Evolutionary conservation across 2,113 vertebrate species (phyloP), one percentile per base, ranked within the genome.

Genomic region (Pyxicephalus adspersus): DNA sequence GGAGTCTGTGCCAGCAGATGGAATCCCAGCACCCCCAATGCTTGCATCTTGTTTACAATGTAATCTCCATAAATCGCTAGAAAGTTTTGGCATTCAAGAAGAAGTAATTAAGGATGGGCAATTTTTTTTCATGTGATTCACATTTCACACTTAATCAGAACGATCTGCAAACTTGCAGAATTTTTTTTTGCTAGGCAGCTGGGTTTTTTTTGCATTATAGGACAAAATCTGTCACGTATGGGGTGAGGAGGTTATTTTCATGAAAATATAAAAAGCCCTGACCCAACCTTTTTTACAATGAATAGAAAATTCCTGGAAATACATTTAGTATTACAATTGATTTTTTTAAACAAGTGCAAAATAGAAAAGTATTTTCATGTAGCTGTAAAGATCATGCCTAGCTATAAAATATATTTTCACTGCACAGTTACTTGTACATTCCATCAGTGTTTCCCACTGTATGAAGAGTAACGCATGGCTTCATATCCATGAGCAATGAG

Each of bases 1-100:
- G 5, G 51, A 57, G 52, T 60, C 50, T 79, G 52, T 79, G 77
- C 77, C 77, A 79, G 54, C 77, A 79, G 65, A 60, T 79, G 77
- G 64, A 79, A 79, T 68, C 77, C 77, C 77, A 57, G 64, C 76
- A 29, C 28, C 76, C 76, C 64, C 60, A 65, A 52, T 66, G 76
- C 76, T 55, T 57, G 51, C 28, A 58, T 66, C 63, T 55, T 67
- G 64, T 78, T 78, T 78, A 55, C 28, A 15, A 79, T 58, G 76
- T 67, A 66, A 78, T 79, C 52, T 68, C 54, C 20, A 58, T 45
- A 79, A 79, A 60, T 64, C 45, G 61, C 51, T 57, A 51, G 50
- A 60, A 57, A 38, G 23, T 58, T 34, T 45, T 68, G 65, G 28
- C 65, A 70, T 50, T 38, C 31, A 11, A 58, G 77, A 54, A 79